phyloP scores from a whole-genome alignment of 2,797 vertebrate species.

The Nothura maculosa region DNA sequence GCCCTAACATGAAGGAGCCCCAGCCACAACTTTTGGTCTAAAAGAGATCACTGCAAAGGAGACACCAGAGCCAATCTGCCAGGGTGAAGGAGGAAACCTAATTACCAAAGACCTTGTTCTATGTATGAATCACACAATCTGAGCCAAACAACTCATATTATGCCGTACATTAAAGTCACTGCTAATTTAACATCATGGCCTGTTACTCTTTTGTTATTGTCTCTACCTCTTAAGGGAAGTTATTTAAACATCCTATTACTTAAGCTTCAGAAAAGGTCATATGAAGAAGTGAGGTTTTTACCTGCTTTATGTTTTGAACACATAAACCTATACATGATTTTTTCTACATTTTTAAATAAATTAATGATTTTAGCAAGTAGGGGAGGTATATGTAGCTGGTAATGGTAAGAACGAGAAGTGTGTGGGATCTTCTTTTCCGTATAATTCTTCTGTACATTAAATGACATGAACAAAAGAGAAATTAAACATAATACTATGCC shows the following conservation, averaged over 20 bases:
- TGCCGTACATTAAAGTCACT: neutral
- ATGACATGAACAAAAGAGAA: conserved; percentile 77
- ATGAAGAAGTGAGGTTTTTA: conserved; percentile 19
- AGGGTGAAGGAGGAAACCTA: neutral
- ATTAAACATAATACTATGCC: conserved; percentile 75
- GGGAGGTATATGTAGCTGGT: neutral
- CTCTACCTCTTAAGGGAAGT: neutral
- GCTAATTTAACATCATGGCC: neutral
- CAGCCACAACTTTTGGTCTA: neutral
- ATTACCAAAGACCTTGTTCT: neutral
- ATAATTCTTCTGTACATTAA: conserved; percentile 67
- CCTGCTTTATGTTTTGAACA: neutral
- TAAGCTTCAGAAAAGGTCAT: conserved; percentile 22
- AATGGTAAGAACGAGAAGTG: conserved; percentile 23
- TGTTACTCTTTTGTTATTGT: neutral
- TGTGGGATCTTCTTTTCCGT: conserved; percentile 48
- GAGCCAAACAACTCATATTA: neutral
- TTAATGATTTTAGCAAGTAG: conserved; percentile 3
- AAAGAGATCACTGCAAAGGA: neutral
- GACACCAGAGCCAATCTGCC: neutral
- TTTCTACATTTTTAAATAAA: neutral
- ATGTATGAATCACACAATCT: neutral
- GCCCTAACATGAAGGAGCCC: neutral
- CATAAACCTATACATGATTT: neutral
- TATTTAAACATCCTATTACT: neutral